These are phyloP conservation scores for Papilio demoleus DNA, from an alignment of 2,888 invertebrate genomes.

Conservation along the genomic window DNA sequence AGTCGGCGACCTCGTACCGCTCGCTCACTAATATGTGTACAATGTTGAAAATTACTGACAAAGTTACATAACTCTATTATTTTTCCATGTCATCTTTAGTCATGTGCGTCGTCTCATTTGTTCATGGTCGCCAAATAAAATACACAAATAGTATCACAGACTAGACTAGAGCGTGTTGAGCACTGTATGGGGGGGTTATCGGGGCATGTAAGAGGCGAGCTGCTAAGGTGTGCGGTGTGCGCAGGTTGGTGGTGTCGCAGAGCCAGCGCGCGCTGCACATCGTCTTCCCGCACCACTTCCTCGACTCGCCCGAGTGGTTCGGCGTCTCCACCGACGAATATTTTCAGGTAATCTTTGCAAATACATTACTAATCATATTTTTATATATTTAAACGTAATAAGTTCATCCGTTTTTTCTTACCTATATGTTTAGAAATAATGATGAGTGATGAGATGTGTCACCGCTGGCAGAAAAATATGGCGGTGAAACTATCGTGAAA, in stretches of 20 bases:
- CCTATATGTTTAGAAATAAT: too few relatives aligned
- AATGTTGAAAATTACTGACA: neutral
- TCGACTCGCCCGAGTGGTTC: conserved; percentile 95
- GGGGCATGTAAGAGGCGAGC: too few relatives aligned
- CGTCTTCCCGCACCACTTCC: conserved; percentile 93
- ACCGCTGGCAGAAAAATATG: too few relatives aligned
- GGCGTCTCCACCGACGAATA: conserved; percentile 93
- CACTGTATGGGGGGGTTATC: too few relatives aligned
- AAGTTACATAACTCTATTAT: neutral
- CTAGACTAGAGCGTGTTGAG: too few relatives aligned
- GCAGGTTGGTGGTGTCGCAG: conserved; percentile 92
- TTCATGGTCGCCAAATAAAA: too few relatives aligned
- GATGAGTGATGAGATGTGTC: too few relatives aligned
- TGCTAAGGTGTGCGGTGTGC: conserved; percentile 43
- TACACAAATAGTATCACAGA: too few relatives aligned
- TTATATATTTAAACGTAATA: neutral
- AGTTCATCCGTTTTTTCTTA: too few relatives aligned
- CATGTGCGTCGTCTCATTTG: too few relatives aligned
- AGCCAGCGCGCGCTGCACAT: conserved; percentile 92
- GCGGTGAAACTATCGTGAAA: too few relatives aligned
- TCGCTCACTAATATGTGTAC: neutral
- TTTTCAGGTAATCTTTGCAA: conserved; percentile 86
- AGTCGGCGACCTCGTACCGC: neutral
- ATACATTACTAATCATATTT: neutral
- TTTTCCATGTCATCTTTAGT: too few relatives aligned